A percentile compares a stretch with the other conserved stretches of the same genome.
phyloP scores from a whole-genome alignment of 1,140 invertebrate genomes.

The Papilio helenus region DNA sequence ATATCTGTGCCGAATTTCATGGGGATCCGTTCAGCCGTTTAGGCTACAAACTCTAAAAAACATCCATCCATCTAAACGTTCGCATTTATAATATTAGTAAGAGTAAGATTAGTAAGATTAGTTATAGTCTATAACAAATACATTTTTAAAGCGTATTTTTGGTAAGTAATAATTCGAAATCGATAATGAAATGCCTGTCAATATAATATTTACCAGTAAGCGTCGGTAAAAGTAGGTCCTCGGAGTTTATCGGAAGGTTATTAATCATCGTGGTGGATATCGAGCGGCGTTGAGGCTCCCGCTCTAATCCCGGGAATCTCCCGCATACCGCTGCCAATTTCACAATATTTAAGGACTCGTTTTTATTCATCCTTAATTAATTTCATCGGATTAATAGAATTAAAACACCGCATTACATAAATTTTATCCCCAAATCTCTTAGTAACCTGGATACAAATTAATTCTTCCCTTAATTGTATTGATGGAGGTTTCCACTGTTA shows the following conservation, averaged over 20 bases:
- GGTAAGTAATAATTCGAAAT: neutral
- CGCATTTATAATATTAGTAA: no score
- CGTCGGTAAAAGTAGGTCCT: conserved; percentile 45
- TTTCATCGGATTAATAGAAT: neutral
- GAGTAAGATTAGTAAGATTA: no score
- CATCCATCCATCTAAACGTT: no score
- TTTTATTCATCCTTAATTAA: neutral
- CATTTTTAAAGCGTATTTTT: neutral
- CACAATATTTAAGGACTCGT: conserved; percentile 46
- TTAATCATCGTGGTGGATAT: conserved; percentile 70
- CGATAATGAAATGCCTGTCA: neutral
- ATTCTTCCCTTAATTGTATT: no score
- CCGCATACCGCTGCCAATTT: conserved; percentile 50
- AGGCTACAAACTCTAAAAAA: no score
- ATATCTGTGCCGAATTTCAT: no score
- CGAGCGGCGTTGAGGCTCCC: conserved; percentile 51
- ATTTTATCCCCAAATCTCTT: neutral
- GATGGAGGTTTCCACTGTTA: no score
- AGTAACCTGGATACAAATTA: neutral
- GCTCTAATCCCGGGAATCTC: conserved; percentile 62
- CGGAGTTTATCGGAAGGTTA: conserved; percentile 64
- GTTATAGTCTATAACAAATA: no score
- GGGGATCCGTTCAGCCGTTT: no score
- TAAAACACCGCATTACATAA: neutral
- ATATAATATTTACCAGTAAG: conserved; percentile 25